phyloP scores from a whole-genome alignment of 2,888 invertebrate species.

The Gymnosoma rotundatum region DNA sequence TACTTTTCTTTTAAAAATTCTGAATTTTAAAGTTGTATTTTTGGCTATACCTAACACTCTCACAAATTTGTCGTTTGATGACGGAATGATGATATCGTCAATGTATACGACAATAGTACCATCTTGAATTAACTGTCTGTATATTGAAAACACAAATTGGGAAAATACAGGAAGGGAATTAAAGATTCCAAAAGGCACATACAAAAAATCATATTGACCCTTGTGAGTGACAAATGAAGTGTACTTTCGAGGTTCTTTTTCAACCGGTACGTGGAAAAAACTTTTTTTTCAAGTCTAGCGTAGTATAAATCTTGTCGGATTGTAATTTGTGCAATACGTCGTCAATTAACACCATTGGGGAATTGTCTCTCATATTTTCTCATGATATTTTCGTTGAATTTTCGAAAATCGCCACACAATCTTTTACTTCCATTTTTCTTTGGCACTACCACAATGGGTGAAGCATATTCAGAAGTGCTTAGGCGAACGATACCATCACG shows the following conservation, averaged over 20 bases:
- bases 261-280: too few relatives aligned
- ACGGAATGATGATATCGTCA: conserved; percentile 55
- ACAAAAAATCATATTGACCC: conserved; percentile 61
- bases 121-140: too few relatives aligned
- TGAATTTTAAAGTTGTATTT: background rate
- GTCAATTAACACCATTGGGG: conserved; percentile 62
- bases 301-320: too few relatives aligned
- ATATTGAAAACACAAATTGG: too few relatives aligned
- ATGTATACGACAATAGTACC: too few relatives aligned
- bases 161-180: too few relatives aligned
- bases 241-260: conserved; percentile 47
- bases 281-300: too few relatives aligned
- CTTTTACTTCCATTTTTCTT: conserved; percentile 68
- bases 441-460: conserved; percentile 72
- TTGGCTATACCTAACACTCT: background rate
- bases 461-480: conserved; percentile 76
- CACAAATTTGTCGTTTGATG: conserved; percentile 37
- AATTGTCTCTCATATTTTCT: conserved; percentile 57
- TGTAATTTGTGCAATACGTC: conserved; percentile 48
- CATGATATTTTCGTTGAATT: conserved; percentile 51
- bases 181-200: background rate
- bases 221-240: conserved; percentile 60
- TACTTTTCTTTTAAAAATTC: background rate
- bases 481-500: conserved; percentile 75
- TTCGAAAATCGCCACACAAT: conserved; percentile 78